phyloP scores from a whole-genome alignment of 30 jellyfish, hydroid and myxozoan species.

The Pelagia noctiluca region DNA sequence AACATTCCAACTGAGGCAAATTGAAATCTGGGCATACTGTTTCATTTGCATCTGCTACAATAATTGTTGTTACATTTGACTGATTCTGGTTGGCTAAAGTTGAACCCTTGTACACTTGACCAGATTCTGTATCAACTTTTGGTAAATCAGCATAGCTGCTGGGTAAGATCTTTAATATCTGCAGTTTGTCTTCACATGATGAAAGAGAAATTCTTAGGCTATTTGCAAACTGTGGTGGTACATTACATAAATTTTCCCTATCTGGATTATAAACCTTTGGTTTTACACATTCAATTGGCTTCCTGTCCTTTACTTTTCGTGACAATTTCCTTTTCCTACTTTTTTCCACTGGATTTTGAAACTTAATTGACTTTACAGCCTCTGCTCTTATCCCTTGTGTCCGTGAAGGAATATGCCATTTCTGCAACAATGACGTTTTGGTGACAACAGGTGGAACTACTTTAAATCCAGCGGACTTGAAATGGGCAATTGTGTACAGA shows the following conservation, averaged over 20 bases:
- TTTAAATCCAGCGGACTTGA: neutral
- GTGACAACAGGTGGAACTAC: slow-evolving; percentile 2
- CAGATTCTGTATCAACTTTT: too few relatives aligned
- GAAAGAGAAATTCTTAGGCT: neutral
- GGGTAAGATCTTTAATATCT: neutral
- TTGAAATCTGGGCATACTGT: too few relatives aligned
- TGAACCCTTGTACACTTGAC: too few relatives aligned
- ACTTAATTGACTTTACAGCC: neutral
- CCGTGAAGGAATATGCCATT: slow-evolving; percentile 7
- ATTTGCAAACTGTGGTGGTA: neutral
- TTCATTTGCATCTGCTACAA: too few relatives aligned
- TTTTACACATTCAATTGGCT: slow-evolving; percentile 1
- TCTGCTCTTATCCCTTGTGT: slow-evolving; percentile 6
- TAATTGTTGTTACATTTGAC: too few relatives aligned
- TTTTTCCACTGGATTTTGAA: slow-evolving; percentile 8
- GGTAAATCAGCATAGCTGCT: too few relatives aligned
- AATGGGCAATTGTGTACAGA: slow-evolving; percentile 20
- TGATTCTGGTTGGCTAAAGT: too few relatives aligned
- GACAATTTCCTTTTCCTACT: neutral
- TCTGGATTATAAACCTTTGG: slow-evolving; percentile 11
- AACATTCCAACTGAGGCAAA: too few relatives aligned
- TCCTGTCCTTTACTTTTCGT: slow-evolving; percentile 3
- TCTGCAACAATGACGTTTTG: slow-evolving; percentile 2
- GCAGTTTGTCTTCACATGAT: neutral
- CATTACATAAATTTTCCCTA: neutral